A percentile compares a stretch with the other conserved stretches of the same genome.
Evolutionary conservation across 2,888 invertebrate genomes (phyloP).

Genomic region (Sericinus montela): DNA sequence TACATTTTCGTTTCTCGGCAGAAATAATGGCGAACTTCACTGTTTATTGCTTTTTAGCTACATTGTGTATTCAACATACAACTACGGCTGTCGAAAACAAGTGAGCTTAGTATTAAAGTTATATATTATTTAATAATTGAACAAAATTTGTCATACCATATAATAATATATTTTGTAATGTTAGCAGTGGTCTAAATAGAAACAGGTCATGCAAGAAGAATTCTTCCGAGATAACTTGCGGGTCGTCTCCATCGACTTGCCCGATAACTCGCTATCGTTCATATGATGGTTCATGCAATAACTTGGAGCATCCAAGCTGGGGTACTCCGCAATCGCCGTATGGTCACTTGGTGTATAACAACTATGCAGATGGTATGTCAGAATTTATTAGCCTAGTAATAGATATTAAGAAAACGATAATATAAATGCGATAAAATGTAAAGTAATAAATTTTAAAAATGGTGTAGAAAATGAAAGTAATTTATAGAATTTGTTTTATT

Average conservation of each 20-base stretch:
- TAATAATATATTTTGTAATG: background rate
- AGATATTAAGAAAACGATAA: no score
- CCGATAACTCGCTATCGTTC: constrained; percentile 6
- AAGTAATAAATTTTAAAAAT: no score
- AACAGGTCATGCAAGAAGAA: background rate
- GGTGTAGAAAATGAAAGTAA: no score
- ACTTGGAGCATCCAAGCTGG: constrained; percentile 12
- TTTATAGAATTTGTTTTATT: no score
- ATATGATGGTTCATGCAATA: constrained; percentile 14
- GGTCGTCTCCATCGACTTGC: background rate
- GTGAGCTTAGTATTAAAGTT: background rate
- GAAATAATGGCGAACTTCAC: background rate
- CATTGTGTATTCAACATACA: background rate
- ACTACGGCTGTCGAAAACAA: background rate
- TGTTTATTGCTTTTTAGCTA: background rate
- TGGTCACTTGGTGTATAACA: constrained; percentile 3
- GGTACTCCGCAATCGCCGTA: constrained; percentile 7
- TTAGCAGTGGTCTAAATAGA: background rate
- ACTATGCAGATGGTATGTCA: constrained; percentile 13
- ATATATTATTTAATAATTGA: background rate
- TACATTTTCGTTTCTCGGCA: background rate
- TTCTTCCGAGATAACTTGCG: background rate
- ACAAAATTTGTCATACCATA: background rate
- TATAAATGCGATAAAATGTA: no score
- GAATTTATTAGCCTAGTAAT: background rate